phyloP scores from a whole-genome alignment of 1,140 invertebrate species.

The Cydia fagiglandana region DNA sequence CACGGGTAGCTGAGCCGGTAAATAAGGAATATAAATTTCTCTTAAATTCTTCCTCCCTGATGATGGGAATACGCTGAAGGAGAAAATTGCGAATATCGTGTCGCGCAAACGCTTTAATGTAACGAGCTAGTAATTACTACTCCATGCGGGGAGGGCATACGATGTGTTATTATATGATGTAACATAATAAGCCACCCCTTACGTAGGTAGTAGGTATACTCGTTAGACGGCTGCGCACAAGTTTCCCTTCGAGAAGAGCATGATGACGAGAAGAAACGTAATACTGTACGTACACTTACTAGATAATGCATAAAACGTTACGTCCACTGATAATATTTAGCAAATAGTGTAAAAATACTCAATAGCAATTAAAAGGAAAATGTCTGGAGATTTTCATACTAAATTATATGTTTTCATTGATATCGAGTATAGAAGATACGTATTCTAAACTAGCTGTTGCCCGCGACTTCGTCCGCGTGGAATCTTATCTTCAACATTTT shows the following conservation, averaged over 20 bases:
- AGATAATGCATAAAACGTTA: too few species aligned
- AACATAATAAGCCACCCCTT: conserved; percentile 6
- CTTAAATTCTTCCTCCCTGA: conserved; percentile 48
- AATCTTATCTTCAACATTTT: too few species aligned
- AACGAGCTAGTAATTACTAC: conserved; percentile 36
- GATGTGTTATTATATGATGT: conserved; percentile 2
- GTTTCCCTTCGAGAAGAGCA: background rate
- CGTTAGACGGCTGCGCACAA: background rate
- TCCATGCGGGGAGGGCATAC: conserved; percentile 3
- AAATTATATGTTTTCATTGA: too few species aligned
- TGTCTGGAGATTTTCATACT: too few species aligned
- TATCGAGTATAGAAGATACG: too few species aligned
- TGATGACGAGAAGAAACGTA: background rate
- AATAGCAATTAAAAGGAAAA: too few species aligned
- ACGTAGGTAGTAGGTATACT: background rate
- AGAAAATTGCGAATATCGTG: conserved; percentile 42
- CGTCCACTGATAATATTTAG: too few species aligned
- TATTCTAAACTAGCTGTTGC: too few species aligned
- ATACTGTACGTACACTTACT: background rate
- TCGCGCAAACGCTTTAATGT: conserved; percentile 33
- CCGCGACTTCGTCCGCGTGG: too few species aligned
- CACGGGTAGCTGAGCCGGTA: conserved; percentile 44
- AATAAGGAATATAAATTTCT: conserved; percentile 53
- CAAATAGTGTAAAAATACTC: too few species aligned
- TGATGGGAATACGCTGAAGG: conserved; percentile 38